A percentile compares a stretch with the other conserved stretches of the same genome.
phyloP scores from a whole-genome alignment of 2,888 invertebrate species.

The Standfussiana lucernea region DNA sequence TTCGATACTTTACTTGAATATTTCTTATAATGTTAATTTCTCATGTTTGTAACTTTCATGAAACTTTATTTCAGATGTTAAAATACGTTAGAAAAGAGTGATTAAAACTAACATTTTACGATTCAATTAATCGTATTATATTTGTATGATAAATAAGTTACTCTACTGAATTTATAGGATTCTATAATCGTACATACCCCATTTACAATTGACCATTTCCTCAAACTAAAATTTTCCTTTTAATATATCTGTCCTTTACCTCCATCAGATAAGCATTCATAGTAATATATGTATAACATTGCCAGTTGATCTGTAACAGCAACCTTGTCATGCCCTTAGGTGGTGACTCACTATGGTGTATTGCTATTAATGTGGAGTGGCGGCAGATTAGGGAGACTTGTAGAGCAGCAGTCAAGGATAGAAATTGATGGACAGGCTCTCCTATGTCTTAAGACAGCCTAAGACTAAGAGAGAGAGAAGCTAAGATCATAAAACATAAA shows the following conservation, averaged over 20 bases:
- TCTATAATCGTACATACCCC: background rate
- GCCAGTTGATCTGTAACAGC: background rate
- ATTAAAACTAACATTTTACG: background rate
- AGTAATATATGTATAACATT: background rate
- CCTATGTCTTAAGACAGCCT: background rate
- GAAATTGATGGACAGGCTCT: conserved; percentile 20
- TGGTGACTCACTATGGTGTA: conserved; percentile 3
- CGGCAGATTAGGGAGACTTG: background rate
- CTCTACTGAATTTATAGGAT: background rate
- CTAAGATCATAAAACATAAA: conserved; percentile 11
- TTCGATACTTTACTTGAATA: background rate
- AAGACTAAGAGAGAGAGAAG: too few relatives aligned
- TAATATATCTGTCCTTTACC: background rate
- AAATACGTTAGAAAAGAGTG: background rate
- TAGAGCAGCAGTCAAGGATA: background rate
- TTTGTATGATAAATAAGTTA: background rate
- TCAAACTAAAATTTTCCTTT: background rate
- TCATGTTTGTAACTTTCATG: background rate
- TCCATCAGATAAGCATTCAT: background rate
- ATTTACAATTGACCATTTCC: background rate
- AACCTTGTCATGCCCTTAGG: background rate
- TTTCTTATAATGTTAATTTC: background rate
- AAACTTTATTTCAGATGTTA: background rate
- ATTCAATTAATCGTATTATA: background rate
- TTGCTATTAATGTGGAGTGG: conserved; percentile 20